phyloP scores from a whole-genome alignment of 2,888 invertebrate species.

The Slavum lentiscoides region DNA sequence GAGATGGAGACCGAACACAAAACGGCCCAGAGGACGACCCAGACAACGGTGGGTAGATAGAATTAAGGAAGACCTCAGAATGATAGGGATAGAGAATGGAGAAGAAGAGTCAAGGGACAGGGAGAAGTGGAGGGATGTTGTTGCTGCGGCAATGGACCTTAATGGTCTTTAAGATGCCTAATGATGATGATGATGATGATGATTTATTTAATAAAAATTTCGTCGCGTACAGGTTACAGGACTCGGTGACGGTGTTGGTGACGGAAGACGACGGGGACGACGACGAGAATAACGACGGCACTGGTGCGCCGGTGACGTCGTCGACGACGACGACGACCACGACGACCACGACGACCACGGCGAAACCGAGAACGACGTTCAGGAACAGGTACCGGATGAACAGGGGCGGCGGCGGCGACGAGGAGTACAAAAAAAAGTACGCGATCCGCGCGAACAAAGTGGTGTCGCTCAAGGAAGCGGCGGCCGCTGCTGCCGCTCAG shows the following conservation, averaged over 20 bases:
- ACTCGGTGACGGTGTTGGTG: constrained; percentile 2
- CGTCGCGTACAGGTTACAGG: not conserved
- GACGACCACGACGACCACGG: not conserved
- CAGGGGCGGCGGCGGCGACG: not conserved
- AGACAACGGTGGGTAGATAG: too few species aligned
- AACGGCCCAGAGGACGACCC: too few species aligned
- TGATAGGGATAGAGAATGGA: too few species aligned
- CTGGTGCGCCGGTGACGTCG: too few species aligned
- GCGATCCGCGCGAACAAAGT: constrained; percentile 14
- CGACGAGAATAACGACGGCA: constrained; percentile 27
- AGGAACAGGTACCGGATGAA: constrained; percentile 10
- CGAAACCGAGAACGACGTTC: not conserved
- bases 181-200: too few species aligned
- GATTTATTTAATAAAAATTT: too few species aligned
- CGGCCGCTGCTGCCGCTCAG: not conserved
- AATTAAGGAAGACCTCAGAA: too few species aligned
- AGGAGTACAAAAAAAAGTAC: constrained; percentile 12
- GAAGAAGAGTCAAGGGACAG: too few species aligned
- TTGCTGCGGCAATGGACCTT: too few species aligned
- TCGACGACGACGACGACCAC: not conserved
- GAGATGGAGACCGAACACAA: too few species aligned
- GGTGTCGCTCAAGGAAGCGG: constrained; percentile 22
- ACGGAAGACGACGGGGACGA: constrained; percentile 28
- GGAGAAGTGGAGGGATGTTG: too few species aligned
- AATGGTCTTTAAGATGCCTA: too few species aligned